Base-by-base conservation (phyloP, 2,113 vertebrate genomes). In the Podilymbus podiceps region DNA sequence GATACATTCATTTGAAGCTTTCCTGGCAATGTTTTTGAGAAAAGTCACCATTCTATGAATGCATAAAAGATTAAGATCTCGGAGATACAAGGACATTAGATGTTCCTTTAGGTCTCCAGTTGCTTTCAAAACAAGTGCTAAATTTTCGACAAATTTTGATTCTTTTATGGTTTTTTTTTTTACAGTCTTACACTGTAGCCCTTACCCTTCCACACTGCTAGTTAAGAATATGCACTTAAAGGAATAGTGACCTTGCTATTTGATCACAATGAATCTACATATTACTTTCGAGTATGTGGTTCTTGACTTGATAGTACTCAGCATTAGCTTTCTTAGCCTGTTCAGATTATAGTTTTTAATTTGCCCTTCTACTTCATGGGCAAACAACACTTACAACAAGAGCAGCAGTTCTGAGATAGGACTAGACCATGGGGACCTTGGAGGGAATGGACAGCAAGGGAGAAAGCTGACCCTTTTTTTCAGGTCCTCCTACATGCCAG, bases 401-500 rank as follows among this genome's bases (percentile, higher is more conserved):
- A 49, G 16, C 35, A 87, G 50, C 7, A 59, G 11, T 56, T 49
- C 42, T 46, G 46, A 75, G 15, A 5, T 16, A 67, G 40, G 15
- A 79, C 19, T 30, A 9, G 1, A 42, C 20, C 28, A 12, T 6
- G 22, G 0, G 0, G 18, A 58, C 23, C 33, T 46, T 13, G 8
- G 46, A 85, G n/a, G 15, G 27, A 85, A 68, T 3, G 38, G 33
- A 42, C 8, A 79, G 4, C 11, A 68, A 76, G 22, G 5, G 18
- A 8, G 14, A 79, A 85, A 82, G 16, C 9, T 53, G 18, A 79
- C 25, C 40, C 31, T 52, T 77, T 82, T n/a, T 40, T 49, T 78
- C 47, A n/a, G 24, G 27, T 80, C n/a, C 11, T 53, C 13, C 25
- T 64, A 30, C 15, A 50, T 22, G 7, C 9, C 47, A 52, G 8